Conservation (phyloP, 2,797 vertebrate species). For the Notolepis coatsorum region DNA sequence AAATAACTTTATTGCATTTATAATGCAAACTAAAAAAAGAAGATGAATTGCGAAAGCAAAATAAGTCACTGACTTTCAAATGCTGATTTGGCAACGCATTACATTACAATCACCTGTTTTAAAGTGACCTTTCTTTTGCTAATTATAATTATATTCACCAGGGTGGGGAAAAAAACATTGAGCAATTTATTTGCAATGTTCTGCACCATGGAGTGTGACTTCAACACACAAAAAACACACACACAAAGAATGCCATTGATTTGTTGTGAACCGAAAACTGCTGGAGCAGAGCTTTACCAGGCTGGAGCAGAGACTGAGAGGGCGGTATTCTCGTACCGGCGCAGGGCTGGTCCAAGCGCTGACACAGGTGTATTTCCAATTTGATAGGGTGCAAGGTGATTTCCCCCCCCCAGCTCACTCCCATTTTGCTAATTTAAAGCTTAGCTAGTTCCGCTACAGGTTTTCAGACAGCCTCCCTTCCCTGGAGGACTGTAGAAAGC, state of each 20-base stretch:
- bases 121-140: constrained; percentile 59
- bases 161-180: constrained; percentile 55
- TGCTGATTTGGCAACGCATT: constrained; percentile 50
- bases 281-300: constrained; percentile 13
- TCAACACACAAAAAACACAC: constrained; percentile 40
- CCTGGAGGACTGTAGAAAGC: constrained; percentile 7
- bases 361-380: too few species aligned
- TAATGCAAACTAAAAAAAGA: constrained; percentile 51
- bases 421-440: too few species aligned
- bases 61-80: constrained; percentile 47
- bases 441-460: constrained; percentile 14
- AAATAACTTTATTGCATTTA: constrained; percentile 24
- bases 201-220: constrained; percentile 61
- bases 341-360: too few species aligned
- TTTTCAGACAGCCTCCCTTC: constrained; percentile 12
- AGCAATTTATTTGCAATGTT: constrained; percentile 67
- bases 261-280: constrained; percentile 12
- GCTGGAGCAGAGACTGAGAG: constrained; percentile 30
- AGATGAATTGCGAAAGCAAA: constrained; percentile 42
- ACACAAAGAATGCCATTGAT: constrained; percentile 24
- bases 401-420: too few species aligned
- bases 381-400: too few species aligned
- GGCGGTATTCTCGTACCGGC: too few species aligned
- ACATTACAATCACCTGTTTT: constrained; percentile 28
- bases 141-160: constrained; percentile 65